phyloP scores from a whole-genome alignment of 92 coral and sea anemone genomes.

The Anthopleura xanthogrammica region DNA sequence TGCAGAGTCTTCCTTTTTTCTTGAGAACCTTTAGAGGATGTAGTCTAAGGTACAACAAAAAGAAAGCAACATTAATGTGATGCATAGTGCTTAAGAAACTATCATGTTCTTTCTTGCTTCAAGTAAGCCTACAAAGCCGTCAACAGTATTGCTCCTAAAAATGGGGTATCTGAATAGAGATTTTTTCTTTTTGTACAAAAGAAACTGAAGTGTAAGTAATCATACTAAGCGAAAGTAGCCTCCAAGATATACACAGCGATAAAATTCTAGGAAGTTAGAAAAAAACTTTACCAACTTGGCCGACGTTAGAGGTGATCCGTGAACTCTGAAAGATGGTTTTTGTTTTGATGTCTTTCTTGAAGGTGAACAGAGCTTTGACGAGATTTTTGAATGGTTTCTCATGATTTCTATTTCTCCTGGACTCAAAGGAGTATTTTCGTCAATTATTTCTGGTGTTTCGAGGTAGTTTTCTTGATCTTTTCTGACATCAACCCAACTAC shows the following conservation, averaged over 20 bases:
- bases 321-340: constrained; percentile 48
- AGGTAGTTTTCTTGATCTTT: constrained; percentile 9
- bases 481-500: constrained; percentile 33
- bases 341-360: constrained; percentile 64
- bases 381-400: constrained; percentile 84
- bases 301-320: constrained; percentile 46
- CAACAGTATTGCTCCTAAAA: too few relatives aligned
- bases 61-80: background rate
- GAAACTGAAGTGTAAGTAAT: too few relatives aligned
- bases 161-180: too few relatives aligned
- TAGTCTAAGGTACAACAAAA: background rate
- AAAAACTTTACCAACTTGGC: constrained; percentile 20
- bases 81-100: background rate
- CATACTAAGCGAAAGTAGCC: too few relatives aligned
- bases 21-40: constrained; percentile 42
- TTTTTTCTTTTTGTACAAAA: too few relatives aligned
- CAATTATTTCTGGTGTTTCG: constrained; percentile 26
- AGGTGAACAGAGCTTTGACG: constrained; percentile 73
- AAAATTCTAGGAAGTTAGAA: background rate
- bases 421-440: constrained; percentile 66
- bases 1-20: constrained; percentile 86
- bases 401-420: constrained; percentile 68
- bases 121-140: too few relatives aligned
- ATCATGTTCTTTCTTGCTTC: too few relatives aligned
- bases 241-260: too few relatives aligned